These are phyloP conservation scores for Gambelia wislizenii DNA, from an alignment of 2,797 vertebrate genomes.

Conservation along the genomic window DNA sequence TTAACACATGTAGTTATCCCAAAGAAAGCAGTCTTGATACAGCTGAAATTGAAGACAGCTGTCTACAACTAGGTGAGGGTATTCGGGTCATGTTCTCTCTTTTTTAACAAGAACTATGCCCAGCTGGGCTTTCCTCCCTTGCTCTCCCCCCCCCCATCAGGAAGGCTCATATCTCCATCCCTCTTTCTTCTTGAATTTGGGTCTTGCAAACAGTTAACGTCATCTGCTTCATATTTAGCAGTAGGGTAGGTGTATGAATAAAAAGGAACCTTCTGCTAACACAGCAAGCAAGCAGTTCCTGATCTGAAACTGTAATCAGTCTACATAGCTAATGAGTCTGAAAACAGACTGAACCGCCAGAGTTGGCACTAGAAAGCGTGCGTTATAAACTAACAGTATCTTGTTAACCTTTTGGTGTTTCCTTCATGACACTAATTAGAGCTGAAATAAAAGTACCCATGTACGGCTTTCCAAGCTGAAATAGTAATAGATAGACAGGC, in stretches of 20 bases:
- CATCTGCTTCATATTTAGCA: slow-evolving; percentile 67
- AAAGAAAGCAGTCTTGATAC: slow-evolving; percentile 7
- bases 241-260: slow-evolving; percentile 68
- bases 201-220: slow-evolving; percentile 59
- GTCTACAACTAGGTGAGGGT: slow-evolving; percentile 24
- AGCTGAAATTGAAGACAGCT: slow-evolving; percentile 53
- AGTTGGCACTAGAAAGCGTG: slow-evolving; percentile 77
- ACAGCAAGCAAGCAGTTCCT: slow-evolving; percentile 70
- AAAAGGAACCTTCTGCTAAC: slow-evolving; percentile 74
- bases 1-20: slow-evolving; percentile 43
- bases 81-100: slow-evolving; percentile 48
- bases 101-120: slow-evolving; percentile 42
- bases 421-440: slow-evolving; percentile 76
- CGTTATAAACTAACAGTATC: slow-evolving; percentile 79
- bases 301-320: slow-evolving; percentile 77
- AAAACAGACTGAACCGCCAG: slow-evolving; percentile 77
- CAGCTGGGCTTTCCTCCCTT: neutral
- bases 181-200: neutral
- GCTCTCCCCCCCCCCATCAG: no score
- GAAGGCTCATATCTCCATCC: slow-evolving; percentile 60
- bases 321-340: slow-evolving; percentile 82
- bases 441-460: slow-evolving; percentile 69
- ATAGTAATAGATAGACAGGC: slow-evolving; percentile 51
- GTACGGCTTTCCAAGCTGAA: slow-evolving; percentile 70
- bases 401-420: slow-evolving; percentile 81